phyloP scores from a whole-genome alignment of 1,140 invertebrate genomes.

The Vollenhovia emeryi region DNA sequence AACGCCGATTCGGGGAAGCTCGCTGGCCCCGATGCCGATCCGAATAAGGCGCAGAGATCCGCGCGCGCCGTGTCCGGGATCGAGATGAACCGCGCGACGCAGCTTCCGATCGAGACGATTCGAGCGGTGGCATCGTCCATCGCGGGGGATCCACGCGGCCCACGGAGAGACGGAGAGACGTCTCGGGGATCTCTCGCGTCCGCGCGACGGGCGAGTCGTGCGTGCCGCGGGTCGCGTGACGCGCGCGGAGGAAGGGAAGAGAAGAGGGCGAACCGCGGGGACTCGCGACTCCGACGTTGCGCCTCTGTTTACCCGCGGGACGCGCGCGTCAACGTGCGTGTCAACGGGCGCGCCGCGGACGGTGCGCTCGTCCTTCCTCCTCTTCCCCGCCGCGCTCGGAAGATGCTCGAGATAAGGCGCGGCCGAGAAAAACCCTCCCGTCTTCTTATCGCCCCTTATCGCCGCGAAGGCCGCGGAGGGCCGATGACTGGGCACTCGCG shows the following conservation, averaged over 20 bases:
- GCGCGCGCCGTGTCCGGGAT: neutral
- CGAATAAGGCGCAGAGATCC: no score
- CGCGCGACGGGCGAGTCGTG: neutral
- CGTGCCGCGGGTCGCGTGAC: neutral
- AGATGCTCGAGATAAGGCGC: neutral
- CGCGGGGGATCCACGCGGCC: neutral
- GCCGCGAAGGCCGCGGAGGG: neutral
- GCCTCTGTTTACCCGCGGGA: slow-evolving; percentile 14
- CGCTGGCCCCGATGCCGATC: no score
- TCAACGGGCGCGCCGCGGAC: neutral
- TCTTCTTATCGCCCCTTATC: no score
- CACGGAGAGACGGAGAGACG: neutral
- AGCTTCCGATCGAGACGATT: neutral
- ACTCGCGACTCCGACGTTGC: neutral
- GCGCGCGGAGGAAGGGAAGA: neutral
- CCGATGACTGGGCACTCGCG: neutral
- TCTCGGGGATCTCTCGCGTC: neutral
- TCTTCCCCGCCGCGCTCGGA: neutral
- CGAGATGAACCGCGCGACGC: neutral
- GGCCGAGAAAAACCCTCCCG: neutral
- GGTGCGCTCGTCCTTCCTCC: neutral
- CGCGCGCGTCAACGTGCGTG: neutral
- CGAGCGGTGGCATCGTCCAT: slow-evolving; percentile 12
- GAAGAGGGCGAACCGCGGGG: no score
- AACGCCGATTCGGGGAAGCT: neutral